phyloP scores from a whole-genome alignment of 2,797 vertebrate species.

The Macroramphosus scolopax region DNA sequence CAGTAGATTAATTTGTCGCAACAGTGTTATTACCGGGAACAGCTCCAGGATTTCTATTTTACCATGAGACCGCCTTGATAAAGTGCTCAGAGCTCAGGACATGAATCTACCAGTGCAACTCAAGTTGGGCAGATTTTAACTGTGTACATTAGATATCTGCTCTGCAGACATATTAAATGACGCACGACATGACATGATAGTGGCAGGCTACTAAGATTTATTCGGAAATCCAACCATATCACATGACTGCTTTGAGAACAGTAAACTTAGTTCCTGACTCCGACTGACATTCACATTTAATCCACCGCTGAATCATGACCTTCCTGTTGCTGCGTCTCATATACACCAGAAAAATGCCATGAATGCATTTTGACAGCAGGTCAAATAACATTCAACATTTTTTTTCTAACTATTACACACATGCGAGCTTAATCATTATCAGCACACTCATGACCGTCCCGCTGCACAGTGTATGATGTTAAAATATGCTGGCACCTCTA shows the following conservation, averaged over 20 bases:
- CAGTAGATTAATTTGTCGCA: constrained; percentile 58
- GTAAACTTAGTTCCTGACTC: constrained; percentile 74
- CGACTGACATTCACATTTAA: constrained; percentile 73
- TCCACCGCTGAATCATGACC: constrained; percentile 66
- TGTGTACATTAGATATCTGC: constrained; percentile 68
- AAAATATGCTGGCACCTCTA: constrained; percentile 67
- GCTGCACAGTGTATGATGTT: constrained; percentile 48
- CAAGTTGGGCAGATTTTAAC: constrained; percentile 62
- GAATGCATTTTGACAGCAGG: constrained; percentile 60
- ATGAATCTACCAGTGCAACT: constrained; percentile 60
- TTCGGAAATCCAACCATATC: constrained; percentile 74
- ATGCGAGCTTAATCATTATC: constrained; percentile 60
- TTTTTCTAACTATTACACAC: constrained; percentile 32
- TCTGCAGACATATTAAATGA: constrained; percentile 75
- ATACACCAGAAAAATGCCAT: constrained; percentile 47
- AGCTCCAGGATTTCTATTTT: constrained; percentile 66
- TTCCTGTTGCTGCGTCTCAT: constrained; percentile 45
- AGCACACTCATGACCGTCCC: constrained; percentile 55
- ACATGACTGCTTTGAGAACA: constrained; percentile 70
- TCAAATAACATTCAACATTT: constrained; percentile 54
- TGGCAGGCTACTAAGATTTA: constrained; percentile 78
- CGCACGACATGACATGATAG: constrained; percentile 73
- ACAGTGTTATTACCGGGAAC: constrained; percentile 58
- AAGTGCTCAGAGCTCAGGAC: constrained; percentile 56
- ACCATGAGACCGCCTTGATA: constrained; percentile 56